phyloP scores from a whole-genome alignment of 2,888 invertebrate genomes.

The Pachliopta kotzebuea region DNA sequence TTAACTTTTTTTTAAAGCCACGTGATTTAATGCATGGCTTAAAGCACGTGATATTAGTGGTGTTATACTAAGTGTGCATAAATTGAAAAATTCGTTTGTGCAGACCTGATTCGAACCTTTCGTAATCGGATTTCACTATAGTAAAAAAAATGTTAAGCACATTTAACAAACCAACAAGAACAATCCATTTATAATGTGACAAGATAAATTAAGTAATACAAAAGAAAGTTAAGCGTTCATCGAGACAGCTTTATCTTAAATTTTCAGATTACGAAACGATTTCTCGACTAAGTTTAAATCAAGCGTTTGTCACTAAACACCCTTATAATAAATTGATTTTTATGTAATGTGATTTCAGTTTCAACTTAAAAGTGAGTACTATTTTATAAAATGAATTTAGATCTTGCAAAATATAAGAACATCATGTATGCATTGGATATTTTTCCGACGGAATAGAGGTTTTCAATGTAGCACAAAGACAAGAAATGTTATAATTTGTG shows the following conservation, averaged over 20 bases:
- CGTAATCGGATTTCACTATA: neutral
- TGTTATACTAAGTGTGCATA: no score
- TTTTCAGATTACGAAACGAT: constrained; percentile 3
- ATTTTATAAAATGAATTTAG: no score
- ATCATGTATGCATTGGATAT: neutral
- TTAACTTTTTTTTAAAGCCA: no score
- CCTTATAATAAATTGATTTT: neutral
- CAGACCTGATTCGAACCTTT: no score
- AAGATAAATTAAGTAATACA: constrained; percentile 2
- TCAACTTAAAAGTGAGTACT: neutral
- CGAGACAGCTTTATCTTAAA: constrained; percentile 4
- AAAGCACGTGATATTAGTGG: neutral
- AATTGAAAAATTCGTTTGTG: no score
- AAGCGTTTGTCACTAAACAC: neutral
- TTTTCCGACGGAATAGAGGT: neutral
- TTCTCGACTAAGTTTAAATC: neutral
- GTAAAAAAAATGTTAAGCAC: neutral
- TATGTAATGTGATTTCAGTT: neutral
- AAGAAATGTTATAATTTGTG: neutral
- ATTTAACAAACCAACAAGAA: neutral
- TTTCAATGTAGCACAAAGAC: neutral
- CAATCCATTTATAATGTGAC: constrained; percentile 1
- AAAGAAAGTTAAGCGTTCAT: constrained; percentile 5
- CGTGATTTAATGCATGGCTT: no score
- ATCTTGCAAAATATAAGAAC: no score